Evolutionary conservation across 2,888 invertebrate genomes (phyloP).

Genomic region (Perdita meconis): DNA sequence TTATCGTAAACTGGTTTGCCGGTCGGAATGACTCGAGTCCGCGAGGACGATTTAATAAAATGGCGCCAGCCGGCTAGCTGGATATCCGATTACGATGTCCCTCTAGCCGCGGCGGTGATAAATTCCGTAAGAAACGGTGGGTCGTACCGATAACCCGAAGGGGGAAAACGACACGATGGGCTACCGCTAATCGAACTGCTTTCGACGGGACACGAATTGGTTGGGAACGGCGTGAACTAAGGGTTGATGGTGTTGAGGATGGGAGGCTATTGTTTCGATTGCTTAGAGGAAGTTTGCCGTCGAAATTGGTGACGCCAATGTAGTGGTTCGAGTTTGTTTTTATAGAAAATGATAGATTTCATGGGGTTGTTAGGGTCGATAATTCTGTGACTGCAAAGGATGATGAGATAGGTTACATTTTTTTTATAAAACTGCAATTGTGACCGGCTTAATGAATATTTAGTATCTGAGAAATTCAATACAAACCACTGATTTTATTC

Average conservation of each 20-base stretch:
- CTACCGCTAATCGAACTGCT: conserved; percentile 33
- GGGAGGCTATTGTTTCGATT: background rate
- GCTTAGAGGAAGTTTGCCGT: background rate
- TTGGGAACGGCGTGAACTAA: background rate
- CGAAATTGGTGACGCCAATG: too few relatives aligned
- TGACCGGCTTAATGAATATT: too few relatives aligned
- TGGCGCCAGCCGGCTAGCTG: conserved; percentile 63
- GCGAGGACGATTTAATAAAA: conserved; percentile 73
- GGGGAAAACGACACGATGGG: background rate
- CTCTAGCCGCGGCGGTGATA: conserved; percentile 48
- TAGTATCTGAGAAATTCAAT: background rate
- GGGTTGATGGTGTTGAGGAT: background rate
- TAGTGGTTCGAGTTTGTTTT: too few relatives aligned
- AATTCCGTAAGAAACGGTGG: conserved; percentile 63
- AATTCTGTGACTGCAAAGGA: too few relatives aligned
- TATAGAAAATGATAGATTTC: too few relatives aligned
- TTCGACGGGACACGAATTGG: conserved; percentile 4
- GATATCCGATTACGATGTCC: conserved; percentile 75
- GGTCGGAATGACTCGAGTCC: conserved; percentile 55
- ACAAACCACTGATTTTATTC: too few relatives aligned
- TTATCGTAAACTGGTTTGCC: conserved; percentile 79
- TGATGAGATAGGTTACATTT: too few relatives aligned
- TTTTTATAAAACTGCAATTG: too few relatives aligned
- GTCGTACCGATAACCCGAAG: conserved; percentile 61
- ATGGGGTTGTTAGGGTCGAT: too few relatives aligned